phyloP scores from a whole-genome alignment of 2,113 vertebrate genomes.

The Cryptomyrus ogoouensis region DNA sequence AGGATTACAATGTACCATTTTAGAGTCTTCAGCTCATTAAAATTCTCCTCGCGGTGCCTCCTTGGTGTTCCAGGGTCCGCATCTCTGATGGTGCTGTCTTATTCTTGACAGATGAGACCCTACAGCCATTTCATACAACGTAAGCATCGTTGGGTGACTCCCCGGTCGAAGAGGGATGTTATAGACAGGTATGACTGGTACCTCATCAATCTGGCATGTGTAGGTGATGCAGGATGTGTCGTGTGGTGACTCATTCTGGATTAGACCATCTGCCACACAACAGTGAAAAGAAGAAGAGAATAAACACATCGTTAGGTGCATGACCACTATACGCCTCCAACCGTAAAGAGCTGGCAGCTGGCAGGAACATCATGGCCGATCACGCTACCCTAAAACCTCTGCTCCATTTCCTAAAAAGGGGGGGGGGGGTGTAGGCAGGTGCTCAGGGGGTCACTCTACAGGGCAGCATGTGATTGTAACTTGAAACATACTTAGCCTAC shows the following conservation, averaged over 20 bases:
- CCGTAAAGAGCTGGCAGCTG: background rate
- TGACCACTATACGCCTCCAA: background rate
- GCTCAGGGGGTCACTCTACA: background rate
- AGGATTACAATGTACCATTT: background rate
- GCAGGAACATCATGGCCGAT: background rate
- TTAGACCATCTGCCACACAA: background rate
- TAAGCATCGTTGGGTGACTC: background rate
- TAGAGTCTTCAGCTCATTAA: background rate
- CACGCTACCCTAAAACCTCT: background rate
- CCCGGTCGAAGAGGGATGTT: background rate
- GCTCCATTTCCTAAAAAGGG: background rate
- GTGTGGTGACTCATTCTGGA: background rate
- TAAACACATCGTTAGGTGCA: background rate
- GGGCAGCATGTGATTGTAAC: background rate
- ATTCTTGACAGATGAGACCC: background rate
- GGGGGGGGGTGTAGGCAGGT: background rate
- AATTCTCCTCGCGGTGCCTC: background rate
- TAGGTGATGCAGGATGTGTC: background rate
- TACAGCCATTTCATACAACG: background rate
- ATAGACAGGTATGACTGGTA: background rate
- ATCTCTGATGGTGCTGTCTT: background rate
- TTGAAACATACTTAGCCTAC: background rate
- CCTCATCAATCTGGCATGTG: background rate
- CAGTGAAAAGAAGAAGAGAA: background rate
- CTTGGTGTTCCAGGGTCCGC: background rate